A percentile compares a stretch with the other conserved stretches of the same genome.
Conservation (phyloP, 2,888 invertebrate genomes). For the Dinocampus coccinellae region DNA sequence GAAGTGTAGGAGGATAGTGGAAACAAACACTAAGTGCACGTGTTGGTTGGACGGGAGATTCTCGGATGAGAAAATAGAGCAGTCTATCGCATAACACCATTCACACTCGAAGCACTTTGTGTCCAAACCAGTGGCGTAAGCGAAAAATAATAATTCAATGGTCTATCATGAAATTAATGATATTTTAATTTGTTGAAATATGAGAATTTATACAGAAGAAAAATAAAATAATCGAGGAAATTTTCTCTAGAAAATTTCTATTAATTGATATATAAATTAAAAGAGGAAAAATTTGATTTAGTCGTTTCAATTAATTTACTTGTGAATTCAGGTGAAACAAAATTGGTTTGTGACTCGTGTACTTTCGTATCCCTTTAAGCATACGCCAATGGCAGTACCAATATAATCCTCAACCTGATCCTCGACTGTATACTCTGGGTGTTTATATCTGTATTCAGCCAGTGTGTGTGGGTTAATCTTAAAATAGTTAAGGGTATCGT, state of each 20-base stretch:
- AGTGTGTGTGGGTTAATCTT: slow-evolving; percentile 14
- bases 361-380: neutral
- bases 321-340: neutral
- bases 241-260: too few relatives aligned
- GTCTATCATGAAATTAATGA: neutral
- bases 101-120: slow-evolving; percentile 1
- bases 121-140: slow-evolving; percentile 5
- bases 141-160: neutral
- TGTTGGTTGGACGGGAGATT: slow-evolving; percentile 2
- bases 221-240: too few relatives aligned
- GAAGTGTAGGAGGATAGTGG: slow-evolving; percentile 17
- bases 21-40: slow-evolving; percentile 23
- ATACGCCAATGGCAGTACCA: neutral
- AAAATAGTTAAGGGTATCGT: slow-evolving; percentile 3
- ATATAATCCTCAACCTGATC: slow-evolving; percentile 11
- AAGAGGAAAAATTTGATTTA: too few relatives aligned
- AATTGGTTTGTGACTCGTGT: neutral
- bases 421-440: neutral
- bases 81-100: slow-evolving; percentile 19
- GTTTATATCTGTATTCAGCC: too few relatives aligned
- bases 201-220: too few relatives aligned
- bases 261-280: too few relatives aligned
- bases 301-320: neutral
- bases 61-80: neutral
- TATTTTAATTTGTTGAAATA: neutral